These are phyloP conservation scores for Pelusios castaneus DNA, from an alignment of 2,113 vertebrate species.

Conservation along the genomic window DNA sequence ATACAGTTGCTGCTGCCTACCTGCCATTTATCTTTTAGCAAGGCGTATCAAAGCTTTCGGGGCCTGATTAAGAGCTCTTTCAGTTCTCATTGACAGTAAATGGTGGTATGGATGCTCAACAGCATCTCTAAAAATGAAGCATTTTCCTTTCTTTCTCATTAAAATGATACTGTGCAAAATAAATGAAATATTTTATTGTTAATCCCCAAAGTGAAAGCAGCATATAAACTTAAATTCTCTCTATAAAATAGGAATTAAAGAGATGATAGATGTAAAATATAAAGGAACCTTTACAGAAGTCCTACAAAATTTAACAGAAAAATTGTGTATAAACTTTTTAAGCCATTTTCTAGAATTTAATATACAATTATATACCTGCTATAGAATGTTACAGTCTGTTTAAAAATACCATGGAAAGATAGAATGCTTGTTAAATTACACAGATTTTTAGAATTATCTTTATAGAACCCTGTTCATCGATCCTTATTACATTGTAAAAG, in stretches of 20 bases:
- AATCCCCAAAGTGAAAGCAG: not conserved
- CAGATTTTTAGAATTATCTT: not conserved
- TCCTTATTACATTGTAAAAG: not conserved
- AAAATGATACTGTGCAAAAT: not conserved
- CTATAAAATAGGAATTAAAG: not conserved
- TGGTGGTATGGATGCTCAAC: not conserved
- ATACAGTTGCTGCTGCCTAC: rapidly evolving
- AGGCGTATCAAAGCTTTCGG: not conserved
- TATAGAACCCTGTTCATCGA: not conserved
- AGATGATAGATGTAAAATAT: not conserved
- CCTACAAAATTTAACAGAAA: not conserved
- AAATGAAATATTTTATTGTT: not conserved
- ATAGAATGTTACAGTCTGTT: not conserved
- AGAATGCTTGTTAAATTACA: not conserved
- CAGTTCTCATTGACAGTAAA: not conserved
- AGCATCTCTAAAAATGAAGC: not conserved
- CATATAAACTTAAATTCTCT: not conserved
- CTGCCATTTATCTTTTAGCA: rapidly evolving
- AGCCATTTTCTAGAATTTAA: not conserved
- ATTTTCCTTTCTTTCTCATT: not conserved
- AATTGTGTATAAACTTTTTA: not conserved
- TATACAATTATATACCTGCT: not conserved
- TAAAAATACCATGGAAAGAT: not conserved
- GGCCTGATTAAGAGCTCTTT: not conserved
- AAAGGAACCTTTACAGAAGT: not conserved